These are phyloP conservation scores for Papilio glaucus DNA, from an alignment of 1,140 invertebrate genomes.

Conservation along the genomic window DNA sequence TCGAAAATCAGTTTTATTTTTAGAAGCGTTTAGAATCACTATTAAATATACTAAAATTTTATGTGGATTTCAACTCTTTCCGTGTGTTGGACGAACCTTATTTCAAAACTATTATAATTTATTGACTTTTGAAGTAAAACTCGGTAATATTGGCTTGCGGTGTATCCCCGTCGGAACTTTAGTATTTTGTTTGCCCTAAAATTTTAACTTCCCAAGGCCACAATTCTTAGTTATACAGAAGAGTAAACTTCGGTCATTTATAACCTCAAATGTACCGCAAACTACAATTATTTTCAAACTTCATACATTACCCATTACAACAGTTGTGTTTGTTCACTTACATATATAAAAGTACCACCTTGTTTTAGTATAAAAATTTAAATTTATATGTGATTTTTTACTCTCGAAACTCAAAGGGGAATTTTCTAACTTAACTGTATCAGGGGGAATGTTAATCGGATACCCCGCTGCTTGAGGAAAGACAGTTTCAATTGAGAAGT, in stretches of 20 bases:
- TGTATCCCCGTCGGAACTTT: neutral
- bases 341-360: neutral
- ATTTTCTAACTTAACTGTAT: too few relatives aligned
- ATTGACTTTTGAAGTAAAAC: constrained; percentile 1
- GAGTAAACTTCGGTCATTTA: constrained; percentile 17
- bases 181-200: neutral
- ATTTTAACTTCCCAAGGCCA: constrained; percentile 14
- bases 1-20: too few relatives aligned
- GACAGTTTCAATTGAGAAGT: too few relatives aligned
- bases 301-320: neutral
- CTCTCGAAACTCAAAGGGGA: too few relatives aligned
- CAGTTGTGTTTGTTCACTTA: neutral
- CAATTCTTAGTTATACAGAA: constrained; percentile 15
- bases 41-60: neutral
- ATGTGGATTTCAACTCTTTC: neutral
- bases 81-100: neutral
- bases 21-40: too few relatives aligned
- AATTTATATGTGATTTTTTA: too few relatives aligned
- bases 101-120: constrained; percentile 1
- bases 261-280: constrained; percentile 6
- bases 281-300: constrained; percentile 11
- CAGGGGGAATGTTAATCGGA: too few relatives aligned
- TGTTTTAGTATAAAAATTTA: neutral
- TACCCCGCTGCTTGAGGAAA: too few relatives aligned
- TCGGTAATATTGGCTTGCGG: neutral